Conservation (phyloP, 1,140 invertebrate genomes). For the Drosophila truncata region DNA sequence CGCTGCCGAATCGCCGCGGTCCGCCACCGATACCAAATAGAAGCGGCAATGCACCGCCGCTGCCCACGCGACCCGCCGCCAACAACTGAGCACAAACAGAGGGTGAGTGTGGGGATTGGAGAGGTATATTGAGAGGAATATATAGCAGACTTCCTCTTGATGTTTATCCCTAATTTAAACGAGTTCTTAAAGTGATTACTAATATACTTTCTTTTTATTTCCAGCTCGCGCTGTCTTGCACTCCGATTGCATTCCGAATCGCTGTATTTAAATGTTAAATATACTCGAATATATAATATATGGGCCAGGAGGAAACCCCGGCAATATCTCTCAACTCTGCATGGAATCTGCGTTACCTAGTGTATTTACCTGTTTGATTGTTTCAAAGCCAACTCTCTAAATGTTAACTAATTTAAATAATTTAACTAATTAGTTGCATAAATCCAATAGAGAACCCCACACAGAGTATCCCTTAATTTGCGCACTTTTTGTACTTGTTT, state of each 20-base stretch:
- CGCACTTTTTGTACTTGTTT: constrained; percentile 43
- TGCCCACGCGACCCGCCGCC: constrained; percentile 74
- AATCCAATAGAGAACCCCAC: constrained; percentile 18
- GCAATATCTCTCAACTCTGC: constrained; percentile 38
- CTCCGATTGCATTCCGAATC: constrained; percentile 74
- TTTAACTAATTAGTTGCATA: constrained; percentile 21
- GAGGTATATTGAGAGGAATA: neutral
- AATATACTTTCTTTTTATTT: neutral
- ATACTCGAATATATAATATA: constrained; percentile 65
- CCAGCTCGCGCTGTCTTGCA: constrained; percentile 58
- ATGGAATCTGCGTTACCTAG: constrained; percentile 42
- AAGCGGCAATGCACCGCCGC: constrained; percentile 84
- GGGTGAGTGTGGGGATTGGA: constrained; percentile 32
- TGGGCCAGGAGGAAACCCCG: constrained; percentile 28
- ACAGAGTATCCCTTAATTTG: constrained; percentile 13
- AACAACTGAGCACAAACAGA: constrained; percentile 67
- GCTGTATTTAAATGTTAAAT: constrained; percentile 72
- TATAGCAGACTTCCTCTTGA: neutral
- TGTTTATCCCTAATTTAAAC: neutral
- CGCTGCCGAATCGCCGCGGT: constrained; percentile 88
- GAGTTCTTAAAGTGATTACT: neutral
- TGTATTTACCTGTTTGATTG: constrained; percentile 34
- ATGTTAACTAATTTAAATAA: constrained; percentile 30
- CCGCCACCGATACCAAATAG: constrained; percentile 88
- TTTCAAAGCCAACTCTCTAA: constrained; percentile 15